Evolutionary conservation across 2,888 invertebrate species (phyloP).

Genomic region (Oscheius sp.): DNA sequence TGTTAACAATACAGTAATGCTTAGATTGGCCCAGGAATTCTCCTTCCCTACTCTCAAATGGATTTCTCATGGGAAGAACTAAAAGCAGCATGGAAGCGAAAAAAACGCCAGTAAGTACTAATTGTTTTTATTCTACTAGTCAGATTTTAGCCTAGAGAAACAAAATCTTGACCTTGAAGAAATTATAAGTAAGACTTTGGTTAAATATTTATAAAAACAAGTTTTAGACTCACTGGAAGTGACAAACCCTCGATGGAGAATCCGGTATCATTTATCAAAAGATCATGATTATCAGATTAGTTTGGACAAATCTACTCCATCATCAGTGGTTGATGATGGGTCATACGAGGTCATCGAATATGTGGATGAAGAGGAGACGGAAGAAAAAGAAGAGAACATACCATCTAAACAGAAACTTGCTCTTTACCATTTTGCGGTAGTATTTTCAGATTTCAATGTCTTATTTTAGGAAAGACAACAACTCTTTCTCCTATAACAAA

Average conservation of each 20-base stretch:
- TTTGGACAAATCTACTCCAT: neutral
- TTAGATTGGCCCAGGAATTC: constrained; percentile 23
- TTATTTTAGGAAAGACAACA: neutral
- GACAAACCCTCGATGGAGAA: constrained; percentile 12
- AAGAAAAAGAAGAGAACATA: constrained; percentile 11
- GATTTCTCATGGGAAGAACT: constrained; percentile 25
- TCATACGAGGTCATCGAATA: constrained; percentile 24
- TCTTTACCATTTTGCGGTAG: neutral
- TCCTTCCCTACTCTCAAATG: constrained; percentile 16
- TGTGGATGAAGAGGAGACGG: constrained; percentile 18
- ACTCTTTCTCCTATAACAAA: neutral
- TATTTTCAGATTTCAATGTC: neutral
- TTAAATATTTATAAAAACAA: neutral
- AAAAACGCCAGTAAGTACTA: neutral
- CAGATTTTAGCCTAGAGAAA: neutral
- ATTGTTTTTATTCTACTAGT: neutral
- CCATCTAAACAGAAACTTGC: neutral
- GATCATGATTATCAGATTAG: neutral
- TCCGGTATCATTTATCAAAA: neutral
- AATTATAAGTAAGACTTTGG: neutral
- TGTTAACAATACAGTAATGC: neutral
- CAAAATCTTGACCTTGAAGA: neutral
- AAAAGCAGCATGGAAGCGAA: neutral
- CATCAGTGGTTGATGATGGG: neutral
- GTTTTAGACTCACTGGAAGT: constrained; percentile 1